Base-by-base conservation (phyloP, 2,113 vertebrate species). In the Amblyopsis rosae region DNA sequence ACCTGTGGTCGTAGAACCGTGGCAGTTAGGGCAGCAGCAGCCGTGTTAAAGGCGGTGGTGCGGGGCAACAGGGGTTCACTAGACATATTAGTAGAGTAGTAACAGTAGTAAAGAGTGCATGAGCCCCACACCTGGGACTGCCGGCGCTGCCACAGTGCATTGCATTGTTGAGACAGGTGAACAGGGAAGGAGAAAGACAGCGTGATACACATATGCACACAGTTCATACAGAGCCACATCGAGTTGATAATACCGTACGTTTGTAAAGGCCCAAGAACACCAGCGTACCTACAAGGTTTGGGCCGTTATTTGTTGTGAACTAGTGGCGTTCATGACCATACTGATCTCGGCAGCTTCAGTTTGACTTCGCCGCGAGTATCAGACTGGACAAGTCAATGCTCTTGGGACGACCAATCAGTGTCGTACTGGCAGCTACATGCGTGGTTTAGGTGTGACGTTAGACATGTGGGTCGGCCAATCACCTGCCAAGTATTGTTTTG, bases 91-190 rank as follows among this genome's bases (percentile, higher is more conserved):
- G 88, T 90, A 86, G 59, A 65, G 55, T 16, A 65, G 58, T 33
- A 59, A 26, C 63, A 77, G 12, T 67, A 50, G 69, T 71, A 62
- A 51, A 61, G 54, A 57, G 58, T 77, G 71, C 76, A 60, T 26
- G 70, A 77, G 73, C 70, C 88, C 89, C 89, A 91, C 82, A 91
- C 89, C 89, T 91, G 89, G 88, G 87, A 88, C 89, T 89, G 73
- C 82, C 85, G 70, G 88, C 88, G 83, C 89, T 91, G 88, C 66
- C 84, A 73, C 78, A 88, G 83, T 82, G 85, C 76, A 88, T 84
- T 64, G 86, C 85, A 86, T 87, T 83, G 60, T 66, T 5, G 79
- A 89, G 70, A 82, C 69, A 54, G 49, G 53, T 48, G 51, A 26
- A 64, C 11, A 64, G 32, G 16, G 12, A 81, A 58, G 64, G 67